phyloP scores from a whole-genome alignment of 1,140 invertebrate genomes.

The Halyomorpha halys region DNA sequence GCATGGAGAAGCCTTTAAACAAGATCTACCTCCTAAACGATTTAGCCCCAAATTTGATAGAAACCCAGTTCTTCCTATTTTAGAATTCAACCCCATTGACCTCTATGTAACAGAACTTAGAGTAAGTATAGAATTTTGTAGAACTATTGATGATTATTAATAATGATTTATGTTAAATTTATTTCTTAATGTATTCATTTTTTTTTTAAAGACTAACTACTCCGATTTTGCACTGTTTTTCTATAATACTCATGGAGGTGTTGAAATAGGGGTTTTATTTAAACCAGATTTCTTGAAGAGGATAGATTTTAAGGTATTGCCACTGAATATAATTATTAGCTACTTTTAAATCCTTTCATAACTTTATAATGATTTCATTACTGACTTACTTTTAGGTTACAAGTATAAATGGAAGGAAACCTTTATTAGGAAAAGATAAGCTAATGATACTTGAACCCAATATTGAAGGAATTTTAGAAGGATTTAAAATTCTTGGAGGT shows the following conservation, averaged over 20 bases:
- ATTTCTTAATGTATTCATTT: slow-evolving; percentile 13
- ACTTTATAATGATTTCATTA: neutral
- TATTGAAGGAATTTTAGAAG: slow-evolving; percentile 31
- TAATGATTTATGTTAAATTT: slow-evolving; percentile 12
- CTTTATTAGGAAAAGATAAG: neutral
- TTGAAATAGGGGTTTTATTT: slow-evolving; percentile 68
- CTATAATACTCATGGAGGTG: slow-evolving; percentile 73
- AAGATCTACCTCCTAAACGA: too few species aligned
- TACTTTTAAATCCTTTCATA: slow-evolving; percentile 5
- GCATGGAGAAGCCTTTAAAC: neutral
- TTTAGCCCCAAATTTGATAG: neutral
- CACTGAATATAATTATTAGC: neutral
- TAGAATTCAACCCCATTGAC: slow-evolving; percentile 65
- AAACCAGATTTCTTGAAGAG: slow-evolving; percentile 52
- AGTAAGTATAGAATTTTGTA: slow-evolving; percentile 40
- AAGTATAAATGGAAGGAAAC: neutral
- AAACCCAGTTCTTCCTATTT: slow-evolving; percentile 49
- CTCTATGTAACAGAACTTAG: slow-evolving; percentile 61
- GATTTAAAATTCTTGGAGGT: slow-evolving; percentile 30
- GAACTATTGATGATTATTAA: neutral
- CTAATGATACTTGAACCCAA: slow-evolving; percentile 21
- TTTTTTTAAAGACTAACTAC: slow-evolving; percentile 53
- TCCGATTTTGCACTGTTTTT: slow-evolving; percentile 76
- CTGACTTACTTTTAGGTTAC: neutral
- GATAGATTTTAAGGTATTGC: slow-evolving; percentile 58